Evolutionary conservation across 2,888 invertebrate genomes (phyloP).

Genomic region (Patella pellucida): DNA sequence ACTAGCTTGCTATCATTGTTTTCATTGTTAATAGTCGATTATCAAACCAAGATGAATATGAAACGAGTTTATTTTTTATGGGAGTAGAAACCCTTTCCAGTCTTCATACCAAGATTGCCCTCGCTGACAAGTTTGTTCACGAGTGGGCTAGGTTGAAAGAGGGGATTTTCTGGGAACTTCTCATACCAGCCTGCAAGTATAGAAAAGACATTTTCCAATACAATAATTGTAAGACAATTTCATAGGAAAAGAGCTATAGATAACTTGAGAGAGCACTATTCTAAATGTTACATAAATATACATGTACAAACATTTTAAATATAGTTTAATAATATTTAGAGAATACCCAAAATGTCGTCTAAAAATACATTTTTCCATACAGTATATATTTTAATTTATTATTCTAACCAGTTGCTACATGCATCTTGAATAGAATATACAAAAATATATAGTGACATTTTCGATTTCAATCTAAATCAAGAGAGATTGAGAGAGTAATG

Average conservation of each 20-base stretch:
- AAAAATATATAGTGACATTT: not conserved
- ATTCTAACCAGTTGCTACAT: too few species aligned
- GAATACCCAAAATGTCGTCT: not conserved
- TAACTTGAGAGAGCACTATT: not conserved
- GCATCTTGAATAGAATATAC: not conserved
- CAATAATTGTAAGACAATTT: not conserved
- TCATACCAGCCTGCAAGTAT: constrained; percentile 79
- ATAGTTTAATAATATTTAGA: not conserved
- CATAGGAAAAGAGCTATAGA: not conserved
- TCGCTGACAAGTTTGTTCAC: constrained; percentile 81
- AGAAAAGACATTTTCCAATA: not conserved
- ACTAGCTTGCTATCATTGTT: too few species aligned
- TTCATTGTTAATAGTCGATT: too few species aligned
- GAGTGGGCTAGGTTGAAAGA: constrained; percentile 77
- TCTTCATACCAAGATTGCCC: constrained; percentile 85
- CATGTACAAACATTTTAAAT: not conserved
- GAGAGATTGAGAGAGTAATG: too few species aligned
- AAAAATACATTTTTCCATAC: not conserved
- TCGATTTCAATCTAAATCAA: not conserved
- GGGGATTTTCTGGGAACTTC: constrained; percentile 79
- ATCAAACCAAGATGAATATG: not conserved
- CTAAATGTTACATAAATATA: too few species aligned
- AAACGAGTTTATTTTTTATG: constrained; percentile 72
- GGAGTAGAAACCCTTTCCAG: constrained; percentile 88
- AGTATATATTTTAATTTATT: not conserved